These are phyloP conservation scores for Tenualosa ilisha DNA, from an alignment of 2,797 vertebrate species.

Conservation along the genomic window DNA sequence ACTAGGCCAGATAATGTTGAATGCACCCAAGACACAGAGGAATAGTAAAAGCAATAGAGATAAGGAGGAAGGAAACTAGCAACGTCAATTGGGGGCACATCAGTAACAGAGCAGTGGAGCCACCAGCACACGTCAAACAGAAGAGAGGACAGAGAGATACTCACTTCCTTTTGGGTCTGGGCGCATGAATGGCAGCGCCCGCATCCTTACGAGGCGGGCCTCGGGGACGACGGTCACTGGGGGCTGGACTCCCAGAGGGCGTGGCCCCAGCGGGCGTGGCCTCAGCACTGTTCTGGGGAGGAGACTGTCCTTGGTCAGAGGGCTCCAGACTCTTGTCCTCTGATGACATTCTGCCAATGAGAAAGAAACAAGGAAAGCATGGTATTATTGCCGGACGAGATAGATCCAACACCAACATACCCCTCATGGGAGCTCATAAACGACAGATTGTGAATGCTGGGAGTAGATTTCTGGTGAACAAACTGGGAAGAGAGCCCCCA, in stretches of 20 bases:
- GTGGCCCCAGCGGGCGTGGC: conserved; percentile 61
- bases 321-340: conserved; percentile 87
- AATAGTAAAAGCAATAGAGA: background rate
- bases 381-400: background rate
- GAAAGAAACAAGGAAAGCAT: background rate
- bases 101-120: background rate
- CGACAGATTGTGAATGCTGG: background rate
- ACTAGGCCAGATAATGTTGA: too few relatives aligned
- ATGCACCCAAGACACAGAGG: background rate
- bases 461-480: background rate
- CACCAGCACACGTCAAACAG: background rate
- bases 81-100: background rate
- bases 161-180: conserved; percentile 85
- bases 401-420: background rate
- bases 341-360: conserved; percentile 89
- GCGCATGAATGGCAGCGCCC: conserved; percentile 71
- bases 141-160: conserved; percentile 50
- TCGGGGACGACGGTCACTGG: conserved; percentile 84
- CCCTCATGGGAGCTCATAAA: background rate
- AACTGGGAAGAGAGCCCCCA: background rate
- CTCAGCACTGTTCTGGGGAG: conserved; percentile 80
- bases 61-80: background rate
- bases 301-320: conserved; percentile 77
- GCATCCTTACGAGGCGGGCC: conserved; percentile 92
- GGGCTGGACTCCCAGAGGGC: conserved; percentile 78